Evolutionary conservation across 2,113 vertebrate species (phyloP).

Genomic region (Neopipo cinnamomea): DNA sequence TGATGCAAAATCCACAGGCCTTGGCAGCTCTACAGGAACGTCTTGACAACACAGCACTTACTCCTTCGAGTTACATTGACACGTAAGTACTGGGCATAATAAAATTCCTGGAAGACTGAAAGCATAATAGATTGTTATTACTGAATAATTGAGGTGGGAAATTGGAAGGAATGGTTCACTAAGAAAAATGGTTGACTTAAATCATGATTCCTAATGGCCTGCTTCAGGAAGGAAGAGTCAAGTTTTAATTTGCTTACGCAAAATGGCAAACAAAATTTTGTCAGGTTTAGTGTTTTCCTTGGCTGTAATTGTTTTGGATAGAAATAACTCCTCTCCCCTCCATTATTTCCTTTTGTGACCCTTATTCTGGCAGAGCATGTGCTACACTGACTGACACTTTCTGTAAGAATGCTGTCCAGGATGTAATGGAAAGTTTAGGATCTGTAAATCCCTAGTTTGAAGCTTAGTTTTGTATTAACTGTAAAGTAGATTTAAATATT

Average conservation of each 20-base stretch:
- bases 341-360: neutral
- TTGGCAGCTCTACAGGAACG: slow-evolving; percentile 81
- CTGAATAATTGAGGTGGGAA: neutral
- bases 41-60: slow-evolving; percentile 75
- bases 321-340: neutral
- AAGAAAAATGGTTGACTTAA: neutral
- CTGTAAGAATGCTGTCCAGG: neutral
- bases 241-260: neutral
- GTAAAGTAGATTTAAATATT: neutral
- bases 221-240: neutral
- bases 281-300: neutral
- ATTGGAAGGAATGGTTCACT: neutral
- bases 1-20: slow-evolving; percentile 84
- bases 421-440: neutral
- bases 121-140: neutral
- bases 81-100: slow-evolving; percentile 68
- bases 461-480: neutral
- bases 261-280: neutral
- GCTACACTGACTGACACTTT: neutral
- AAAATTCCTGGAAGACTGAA: neutral
- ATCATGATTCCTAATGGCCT: neutral
- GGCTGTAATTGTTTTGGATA: neutral
- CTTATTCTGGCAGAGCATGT: fast-evolving
- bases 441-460: neutral
- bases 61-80: slow-evolving; percentile 83